Evolutionary conservation across 2,797 vertebrate species (phyloP), one percentile per base, ranked within the genome.

Genomic region (Adelosebastes latens): DNA sequence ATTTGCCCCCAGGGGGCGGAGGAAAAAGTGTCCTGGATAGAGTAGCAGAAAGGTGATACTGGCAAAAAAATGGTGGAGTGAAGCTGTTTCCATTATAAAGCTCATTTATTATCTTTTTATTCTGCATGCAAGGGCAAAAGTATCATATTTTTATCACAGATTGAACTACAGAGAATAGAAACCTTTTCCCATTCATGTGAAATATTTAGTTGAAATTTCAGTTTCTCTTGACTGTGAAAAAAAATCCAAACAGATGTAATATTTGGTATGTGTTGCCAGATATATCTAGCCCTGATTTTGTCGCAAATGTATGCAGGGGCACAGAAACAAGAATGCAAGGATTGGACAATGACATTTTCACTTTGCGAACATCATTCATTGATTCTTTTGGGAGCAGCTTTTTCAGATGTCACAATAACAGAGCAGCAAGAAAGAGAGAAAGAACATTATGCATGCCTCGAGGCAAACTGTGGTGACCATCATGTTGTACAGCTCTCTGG

Each of bases 41-140:
- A 86, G 85, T 52, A 73, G 89, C 80, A 87, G 85, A 90, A 90
- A 90, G 82, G 84, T 84, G 89, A 91, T 87, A 85, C 75, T 53
- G 42, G 74, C 71, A 82, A 86, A 89, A 18, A 49, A 64, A 90
- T 75, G 78, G 81, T 36, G 72, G 84, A 77, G 75, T 24, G 52
- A 81, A 87, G 81, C 87, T 58, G 61, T 84, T 90, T 87, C 79
- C 74, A 85, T 82, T 87, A 80, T 83, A 64, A 72, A 71, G 42
- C 72, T 79, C 69, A 72, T 72, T 88, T 82, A 74, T 76, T 73
- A 69, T 71, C 25, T 31, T 77, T 82, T 78, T 53, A 80, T 65
- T 75, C 49, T 42, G 27, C 53, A 12, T 61, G 12, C 39, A 55
- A 71, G 27, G 63, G 29, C 20, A 58, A 64, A 76, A 60, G 59